phyloP scores from a whole-genome alignment of 2,888 invertebrate genomes.

The Thymelicus lineola region DNA sequence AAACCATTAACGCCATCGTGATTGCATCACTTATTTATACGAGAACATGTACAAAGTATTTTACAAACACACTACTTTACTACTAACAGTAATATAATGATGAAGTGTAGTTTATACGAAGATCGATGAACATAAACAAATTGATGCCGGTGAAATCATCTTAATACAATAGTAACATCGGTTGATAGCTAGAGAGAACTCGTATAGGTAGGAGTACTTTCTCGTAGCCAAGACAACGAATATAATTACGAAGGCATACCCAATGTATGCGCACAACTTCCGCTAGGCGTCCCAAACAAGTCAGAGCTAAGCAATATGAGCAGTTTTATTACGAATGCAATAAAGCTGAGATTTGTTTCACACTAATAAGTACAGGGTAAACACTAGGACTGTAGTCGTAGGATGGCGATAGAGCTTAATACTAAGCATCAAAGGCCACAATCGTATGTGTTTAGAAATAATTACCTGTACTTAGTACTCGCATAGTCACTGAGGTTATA shows the following conservation, averaged over 20 bases:
- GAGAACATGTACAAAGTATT: too few relatives aligned
- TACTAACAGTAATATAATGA: background rate
- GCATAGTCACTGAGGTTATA: conserved; percentile 46
- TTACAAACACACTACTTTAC: background rate
- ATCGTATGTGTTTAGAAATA: conserved; percentile 17
- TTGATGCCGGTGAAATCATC: background rate
- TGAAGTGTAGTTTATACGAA: background rate
- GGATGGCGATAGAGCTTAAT: conserved; percentile 16
- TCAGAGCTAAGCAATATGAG: conserved; percentile 12
- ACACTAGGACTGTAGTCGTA: background rate
- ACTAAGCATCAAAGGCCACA: conserved; percentile 23
- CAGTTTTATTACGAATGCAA: conserved; percentile 25
- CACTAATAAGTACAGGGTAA: conserved; percentile 17
- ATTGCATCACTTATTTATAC: background rate
- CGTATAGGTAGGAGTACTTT: conserved; percentile 17
- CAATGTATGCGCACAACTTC: conserved; percentile 28
- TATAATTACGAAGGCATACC: conserved; percentile 24
- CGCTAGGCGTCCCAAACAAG: conserved; percentile 16
- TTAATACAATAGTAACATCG: conserved; percentile 2
- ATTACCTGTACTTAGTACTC: conserved; percentile 33
- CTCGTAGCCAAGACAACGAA: conserved; percentile 27
- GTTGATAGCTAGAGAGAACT: conserved; percentile 17
- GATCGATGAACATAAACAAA: background rate
- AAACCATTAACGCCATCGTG: background rate
- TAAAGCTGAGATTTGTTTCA: conserved; percentile 22